Conservation (phyloP, 2,888 invertebrate species). For the Drosophila niveifrons region DNA sequence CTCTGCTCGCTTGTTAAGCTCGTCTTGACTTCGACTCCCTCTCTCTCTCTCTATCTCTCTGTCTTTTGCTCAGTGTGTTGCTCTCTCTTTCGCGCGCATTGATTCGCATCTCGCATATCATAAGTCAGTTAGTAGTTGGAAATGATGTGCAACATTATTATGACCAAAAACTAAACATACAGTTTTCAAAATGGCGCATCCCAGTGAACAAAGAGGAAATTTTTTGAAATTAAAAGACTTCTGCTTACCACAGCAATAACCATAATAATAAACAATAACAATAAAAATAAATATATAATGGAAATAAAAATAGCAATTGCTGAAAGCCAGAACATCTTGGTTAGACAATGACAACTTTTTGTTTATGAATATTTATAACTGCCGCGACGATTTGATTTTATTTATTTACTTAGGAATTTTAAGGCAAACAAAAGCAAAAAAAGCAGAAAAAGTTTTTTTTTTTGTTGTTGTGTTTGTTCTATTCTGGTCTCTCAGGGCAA, state of each 20-base stretch:
- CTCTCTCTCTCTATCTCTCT: slow-evolving; percentile 7
- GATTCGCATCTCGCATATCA: slow-evolving; percentile 46
- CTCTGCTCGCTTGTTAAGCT: slow-evolving; percentile 7
- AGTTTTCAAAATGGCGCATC: slow-evolving; percentile 45
- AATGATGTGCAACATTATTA: slow-evolving; percentile 50
- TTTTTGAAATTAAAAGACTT: background rate
- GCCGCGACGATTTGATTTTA: slow-evolving; percentile 32
- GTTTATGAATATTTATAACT: slow-evolving; percentile 72
- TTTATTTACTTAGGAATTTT: slow-evolving; percentile 72
- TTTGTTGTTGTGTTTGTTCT: slow-evolving; percentile 38
- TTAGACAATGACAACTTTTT: slow-evolving; percentile 57
- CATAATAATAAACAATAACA: slow-evolving; percentile 1
- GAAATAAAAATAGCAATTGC: slow-evolving; percentile 29
- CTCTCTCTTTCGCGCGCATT: slow-evolving; percentile 41
- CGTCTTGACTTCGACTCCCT: background rate
- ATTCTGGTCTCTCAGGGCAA: slow-evolving; percentile 36
- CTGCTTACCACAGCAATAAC: background rate
- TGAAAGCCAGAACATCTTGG: slow-evolving; percentile 60
- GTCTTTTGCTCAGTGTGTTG: background rate
- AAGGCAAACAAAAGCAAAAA: slow-evolving; percentile 45
- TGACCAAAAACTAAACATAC: slow-evolving; percentile 19
- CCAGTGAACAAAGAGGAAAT: slow-evolving; percentile 12
- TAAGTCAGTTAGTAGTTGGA: slow-evolving; percentile 44
- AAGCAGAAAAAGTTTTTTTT: too few species aligned
- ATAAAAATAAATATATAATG: slow-evolving; percentile 3